A percentile compares a stretch with the other conserved stretches of the same genome.
phyloP scores from a whole-genome alignment of 2,113 vertebrate genomes.

The Oreamnos americanus region DNA sequence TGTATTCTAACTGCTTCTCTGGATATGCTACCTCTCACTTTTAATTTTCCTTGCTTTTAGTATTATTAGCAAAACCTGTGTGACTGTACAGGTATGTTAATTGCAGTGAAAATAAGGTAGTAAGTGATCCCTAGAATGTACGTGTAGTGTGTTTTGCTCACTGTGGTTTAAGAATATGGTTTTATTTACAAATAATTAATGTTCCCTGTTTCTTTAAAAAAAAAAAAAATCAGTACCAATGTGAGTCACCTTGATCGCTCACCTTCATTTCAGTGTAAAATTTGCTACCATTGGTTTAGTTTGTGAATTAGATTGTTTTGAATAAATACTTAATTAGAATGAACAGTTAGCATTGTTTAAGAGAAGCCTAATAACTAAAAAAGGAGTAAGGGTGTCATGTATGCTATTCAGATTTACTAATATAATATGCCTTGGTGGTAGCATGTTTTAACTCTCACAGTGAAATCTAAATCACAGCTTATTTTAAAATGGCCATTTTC shows the following conservation, averaged over 20 bases:
- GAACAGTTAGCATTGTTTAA: conserved; percentile 55
- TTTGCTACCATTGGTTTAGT: conserved; percentile 58
- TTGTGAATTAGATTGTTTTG: conserved; percentile 66
- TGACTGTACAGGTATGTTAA: not conserved
- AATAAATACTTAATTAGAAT: conserved; percentile 47
- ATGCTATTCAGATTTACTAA: conserved; percentile 10
- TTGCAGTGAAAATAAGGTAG: conserved; percentile 27
- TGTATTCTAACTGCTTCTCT: not conserved
- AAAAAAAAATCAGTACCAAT: conserved; percentile 59
- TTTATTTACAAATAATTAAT: conserved; percentile 48
- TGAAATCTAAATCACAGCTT: conserved; percentile 10
- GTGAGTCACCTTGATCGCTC: conserved; percentile 69
- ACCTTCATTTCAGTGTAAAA: conserved; percentile 78
- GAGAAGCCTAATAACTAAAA: not conserved
- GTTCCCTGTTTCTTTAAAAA: conserved; percentile 51
- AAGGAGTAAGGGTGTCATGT: not conserved
- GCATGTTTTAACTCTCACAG: not conserved
- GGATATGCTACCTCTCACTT: conserved; percentile 13
- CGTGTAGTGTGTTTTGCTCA: conserved; percentile 78
- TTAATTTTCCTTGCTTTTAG: conserved; percentile 38
- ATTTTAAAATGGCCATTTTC: conserved; percentile 56
- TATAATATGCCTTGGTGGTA: conserved; percentile 40
- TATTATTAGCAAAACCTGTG: conserved; percentile 22
- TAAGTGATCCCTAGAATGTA: conserved; percentile 36
- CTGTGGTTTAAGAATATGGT: conserved; percentile 84